Evolutionary conservation across 2,797 vertebrate species (phyloP).

Genomic region (Pangasius sanitwongsei): DNA sequence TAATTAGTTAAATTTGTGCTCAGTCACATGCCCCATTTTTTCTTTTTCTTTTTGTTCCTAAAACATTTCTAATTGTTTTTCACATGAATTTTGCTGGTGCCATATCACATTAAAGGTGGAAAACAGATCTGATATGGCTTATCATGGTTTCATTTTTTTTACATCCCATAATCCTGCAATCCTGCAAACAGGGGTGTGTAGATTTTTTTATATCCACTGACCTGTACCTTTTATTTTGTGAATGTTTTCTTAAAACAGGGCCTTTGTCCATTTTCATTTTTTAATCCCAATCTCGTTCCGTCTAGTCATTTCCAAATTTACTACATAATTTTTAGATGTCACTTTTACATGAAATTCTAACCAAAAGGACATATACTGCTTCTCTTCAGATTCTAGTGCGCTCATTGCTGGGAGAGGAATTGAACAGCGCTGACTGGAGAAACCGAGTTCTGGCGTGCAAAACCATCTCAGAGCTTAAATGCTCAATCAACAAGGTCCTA

Average conservation of each 20-base stretch:
- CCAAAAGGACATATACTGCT: conserved; percentile 4
- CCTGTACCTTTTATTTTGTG: background rate
- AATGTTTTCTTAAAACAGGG: background rate
- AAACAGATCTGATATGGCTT: background rate
- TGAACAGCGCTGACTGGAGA: conserved; percentile 74
- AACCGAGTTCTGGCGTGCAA: conserved; percentile 69
- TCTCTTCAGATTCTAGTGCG: conserved; percentile 71
- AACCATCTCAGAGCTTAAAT: conserved; percentile 66
- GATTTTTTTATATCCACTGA: background rate
- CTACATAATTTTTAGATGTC: background rate
- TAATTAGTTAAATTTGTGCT: background rate
- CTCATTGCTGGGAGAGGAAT: conserved; percentile 71
- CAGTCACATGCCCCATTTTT: background rate
- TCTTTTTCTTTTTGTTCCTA: background rate
- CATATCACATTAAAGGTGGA: background rate
- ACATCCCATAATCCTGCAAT: background rate
- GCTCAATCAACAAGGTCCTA: conserved; percentile 68
- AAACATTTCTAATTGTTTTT: background rate
- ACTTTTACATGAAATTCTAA: background rate
- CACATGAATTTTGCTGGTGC: background rate
- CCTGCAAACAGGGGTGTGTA: background rate
- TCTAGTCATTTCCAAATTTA: background rate
- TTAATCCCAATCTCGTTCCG: background rate
- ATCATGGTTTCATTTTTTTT: background rate
- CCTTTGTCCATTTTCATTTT: background rate